Evolutionary conservation across 2,797 vertebrate species (phyloP).

Genomic region (Tiaroga cobitis): DNA sequence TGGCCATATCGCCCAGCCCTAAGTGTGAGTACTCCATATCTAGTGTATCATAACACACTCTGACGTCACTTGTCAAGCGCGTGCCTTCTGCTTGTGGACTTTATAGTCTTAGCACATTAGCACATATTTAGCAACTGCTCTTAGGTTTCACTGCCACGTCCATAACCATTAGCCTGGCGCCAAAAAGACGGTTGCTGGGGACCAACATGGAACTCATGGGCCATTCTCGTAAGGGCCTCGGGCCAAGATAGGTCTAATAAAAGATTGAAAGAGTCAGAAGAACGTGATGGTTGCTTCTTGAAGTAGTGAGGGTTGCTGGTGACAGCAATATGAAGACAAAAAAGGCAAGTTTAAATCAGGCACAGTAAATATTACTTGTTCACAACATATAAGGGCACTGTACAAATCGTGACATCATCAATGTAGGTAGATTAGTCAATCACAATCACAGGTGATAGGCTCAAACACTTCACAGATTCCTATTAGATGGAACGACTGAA

Average conservation of each 20-base stretch:
- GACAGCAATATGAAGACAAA: conserved; percentile 3
- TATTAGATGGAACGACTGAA: background rate
- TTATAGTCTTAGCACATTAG: conserved; percentile 31
- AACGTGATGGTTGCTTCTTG: background rate
- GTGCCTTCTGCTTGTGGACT: background rate
- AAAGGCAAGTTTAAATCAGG: background rate
- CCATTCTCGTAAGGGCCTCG: background rate
- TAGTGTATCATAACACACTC: conserved; percentile 15
- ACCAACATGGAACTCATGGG: conserved; percentile 22
- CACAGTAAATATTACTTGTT: background rate
- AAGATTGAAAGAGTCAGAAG: conserved; percentile 24
- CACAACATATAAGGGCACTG: conserved; percentile 3
- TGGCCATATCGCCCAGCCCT: too few relatives aligned
- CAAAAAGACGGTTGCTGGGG: conserved; percentile 45
- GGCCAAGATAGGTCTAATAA: conserved; percentile 12
- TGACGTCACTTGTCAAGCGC: background rate
- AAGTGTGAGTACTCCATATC: conserved; percentile 30
- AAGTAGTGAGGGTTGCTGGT: background rate
- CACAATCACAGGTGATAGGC: background rate
- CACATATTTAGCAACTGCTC: conserved; percentile 46
- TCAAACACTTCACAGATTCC: background rate
- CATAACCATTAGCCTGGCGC: conserved; percentile 52
- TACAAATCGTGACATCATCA: background rate
- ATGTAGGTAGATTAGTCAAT: background rate
- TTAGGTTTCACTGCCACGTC: conserved; percentile 46